A percentile compares a stretch with the other conserved stretches of the same genome.
Evolutionary conservation across 1,140 invertebrate genomes (phyloP).

Genomic region (Leptinotarsa lineolata): DNA sequence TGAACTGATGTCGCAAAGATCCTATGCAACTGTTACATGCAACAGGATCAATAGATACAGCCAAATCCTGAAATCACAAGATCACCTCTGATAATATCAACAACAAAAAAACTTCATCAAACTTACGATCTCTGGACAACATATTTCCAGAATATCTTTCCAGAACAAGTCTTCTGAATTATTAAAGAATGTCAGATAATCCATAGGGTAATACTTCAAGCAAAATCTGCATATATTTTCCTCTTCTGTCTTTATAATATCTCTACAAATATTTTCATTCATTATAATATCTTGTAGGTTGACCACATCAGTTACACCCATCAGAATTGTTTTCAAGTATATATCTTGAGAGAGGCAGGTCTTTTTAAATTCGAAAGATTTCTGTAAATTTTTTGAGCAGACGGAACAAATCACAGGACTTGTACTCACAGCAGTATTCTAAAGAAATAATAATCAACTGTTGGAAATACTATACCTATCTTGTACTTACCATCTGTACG

Average conservation of each 20-base stretch:
- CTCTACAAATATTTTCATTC: background rate
- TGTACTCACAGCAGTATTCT: background rate
- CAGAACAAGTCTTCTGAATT: background rate
- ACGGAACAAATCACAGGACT: background rate
- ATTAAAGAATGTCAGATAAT: background rate
- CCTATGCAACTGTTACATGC: background rate
- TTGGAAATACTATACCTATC: background rate
- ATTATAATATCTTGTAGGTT: background rate
- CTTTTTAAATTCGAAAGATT: background rate
- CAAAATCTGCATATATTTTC: conserved; percentile 6
- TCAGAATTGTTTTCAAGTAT: background rate
- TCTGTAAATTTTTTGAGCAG: background rate
- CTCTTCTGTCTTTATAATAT: background rate
- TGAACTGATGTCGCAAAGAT: background rate
- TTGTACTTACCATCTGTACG: background rate
- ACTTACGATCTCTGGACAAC: background rate
- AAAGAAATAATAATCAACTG: background rate
- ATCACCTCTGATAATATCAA: background rate
- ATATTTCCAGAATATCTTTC: background rate
- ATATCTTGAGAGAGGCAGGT: background rate
- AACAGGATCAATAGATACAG: background rate
- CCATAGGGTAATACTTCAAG: background rate
- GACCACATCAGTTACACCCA: background rate
- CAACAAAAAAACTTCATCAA: background rate
- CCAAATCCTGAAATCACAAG: background rate